Evolutionary conservation across 2,113 vertebrate species (phyloP).

Genomic region (Clarias gariepinus): DNA sequence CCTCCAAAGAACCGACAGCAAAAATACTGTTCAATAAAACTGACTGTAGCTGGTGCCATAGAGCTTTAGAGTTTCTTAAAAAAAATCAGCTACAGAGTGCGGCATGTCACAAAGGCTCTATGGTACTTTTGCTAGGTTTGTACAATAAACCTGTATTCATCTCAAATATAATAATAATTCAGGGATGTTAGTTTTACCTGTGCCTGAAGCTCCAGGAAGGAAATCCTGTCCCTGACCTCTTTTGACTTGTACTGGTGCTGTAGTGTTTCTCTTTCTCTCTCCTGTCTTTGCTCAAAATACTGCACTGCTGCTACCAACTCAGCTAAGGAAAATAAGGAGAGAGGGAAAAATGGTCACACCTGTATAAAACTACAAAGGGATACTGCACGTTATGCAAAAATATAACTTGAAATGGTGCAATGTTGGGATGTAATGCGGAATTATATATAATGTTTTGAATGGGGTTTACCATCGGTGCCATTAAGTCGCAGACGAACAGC

Average conservation of each 20-base stretch:
- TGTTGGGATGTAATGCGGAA: not conserved
- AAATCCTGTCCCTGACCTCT: conserved; percentile 62
- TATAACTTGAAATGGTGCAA: not conserved
- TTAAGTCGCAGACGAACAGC: conserved; percentile 66
- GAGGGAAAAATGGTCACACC: not conserved
- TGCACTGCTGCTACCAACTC: conserved; percentile 71
- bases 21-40: not conserved
- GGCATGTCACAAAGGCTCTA: too few relatives aligned
- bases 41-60: not conserved
- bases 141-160: too few relatives aligned
- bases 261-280: conserved; percentile 50
- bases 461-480: conserved; percentile 73
- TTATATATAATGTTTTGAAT: not conserved
- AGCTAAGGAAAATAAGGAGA: conserved; percentile 54
- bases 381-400: not conserved
- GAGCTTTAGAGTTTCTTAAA: not conserved
- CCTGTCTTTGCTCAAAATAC: conserved; percentile 70
- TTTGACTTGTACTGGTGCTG: conserved; percentile 58
- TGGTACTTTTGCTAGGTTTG: too few relatives aligned
- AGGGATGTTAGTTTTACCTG: conserved; percentile 61
- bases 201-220: conserved; percentile 76
- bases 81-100: too few relatives aligned
- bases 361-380: not conserved
- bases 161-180: too few relatives aligned
- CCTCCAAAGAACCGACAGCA: not conserved